phyloP scores from a whole-genome alignment of 2,888 invertebrate species.

The Ormyrus rosae region DNA sequence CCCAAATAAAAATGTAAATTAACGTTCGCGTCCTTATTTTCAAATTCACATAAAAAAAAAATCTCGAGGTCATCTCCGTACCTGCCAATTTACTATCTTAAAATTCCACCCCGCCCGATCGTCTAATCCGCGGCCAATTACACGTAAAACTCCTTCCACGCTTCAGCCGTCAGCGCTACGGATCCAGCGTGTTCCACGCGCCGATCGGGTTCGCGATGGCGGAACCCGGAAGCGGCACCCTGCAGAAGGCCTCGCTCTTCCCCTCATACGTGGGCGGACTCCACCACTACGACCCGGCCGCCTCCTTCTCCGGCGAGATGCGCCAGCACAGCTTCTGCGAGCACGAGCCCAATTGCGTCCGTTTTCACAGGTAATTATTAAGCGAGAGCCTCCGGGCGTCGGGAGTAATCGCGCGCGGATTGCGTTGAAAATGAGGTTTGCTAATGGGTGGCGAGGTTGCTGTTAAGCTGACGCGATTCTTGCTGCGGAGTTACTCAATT shows the following conservation, averaged over 20 bases:
- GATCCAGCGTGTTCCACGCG: constrained; percentile 67
- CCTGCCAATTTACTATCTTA: too few species aligned
- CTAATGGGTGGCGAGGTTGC: too few species aligned
- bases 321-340: constrained; percentile 69
- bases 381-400: neutral
- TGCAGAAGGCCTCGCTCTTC: constrained; percentile 75
- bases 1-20: too few species aligned
- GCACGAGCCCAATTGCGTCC: constrained; percentile 69
- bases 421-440: too few species aligned
- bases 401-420: neutral
- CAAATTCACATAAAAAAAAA: too few species aligned
- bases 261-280: constrained; percentile 75
- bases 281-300: constrained; percentile 73
- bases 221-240: constrained; percentile 63
- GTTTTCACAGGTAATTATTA: constrained; percentile 67
- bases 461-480: too few species aligned
- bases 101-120: too few species aligned
- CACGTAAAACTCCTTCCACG: neutral
- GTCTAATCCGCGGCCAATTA: too few species aligned
- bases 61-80: too few species aligned
- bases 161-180: constrained; percentile 67
- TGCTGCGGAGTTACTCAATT: too few species aligned
- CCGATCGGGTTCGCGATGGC: constrained; percentile 70
- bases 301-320: constrained; percentile 68
- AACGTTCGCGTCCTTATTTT: too few species aligned